Base-by-base conservation (phyloP, 2,797 vertebrate species). In the Phoxinus dragarum region DNA sequence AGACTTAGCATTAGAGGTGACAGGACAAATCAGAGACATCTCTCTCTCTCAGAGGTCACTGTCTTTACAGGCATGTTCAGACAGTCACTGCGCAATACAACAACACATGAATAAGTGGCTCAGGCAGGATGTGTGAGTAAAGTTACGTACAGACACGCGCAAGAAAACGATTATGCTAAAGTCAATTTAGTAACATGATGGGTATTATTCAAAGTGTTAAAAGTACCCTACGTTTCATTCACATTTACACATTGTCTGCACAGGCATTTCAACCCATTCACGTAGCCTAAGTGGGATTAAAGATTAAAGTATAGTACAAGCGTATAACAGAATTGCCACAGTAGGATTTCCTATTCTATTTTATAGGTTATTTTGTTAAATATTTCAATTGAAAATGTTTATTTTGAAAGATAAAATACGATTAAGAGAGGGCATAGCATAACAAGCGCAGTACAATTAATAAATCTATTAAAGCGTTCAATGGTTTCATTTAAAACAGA, bases 1-100 rank as follows among this genome's bases (percentile, higher is more conserved):
- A 34, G 44, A 61, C 31, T 75, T 44, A 81, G 31, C 72, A 71
- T 71, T 23, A 81, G 64, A 77, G 79, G 59, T 72, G 84, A 86
- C 38, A 44, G 75, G 75, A 87, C 76, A 78, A 68, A 75, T 81
- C 34, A 84, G 69, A 82, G n/a, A 71, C 44, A 84, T 47, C 66
- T 56, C 16, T 64, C 16, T 64, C 34, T 12, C 69, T 69, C 17
- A 71, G 47, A 76, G 83, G 54, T 79, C 72, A 76, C 54, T 36
- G 36, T 69, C 36, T 44, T 77, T 69, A 75, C 81, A 38, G 40
- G 69, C 54, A 74, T 81, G 54, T 47, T 61, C 54, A 61, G 38
- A 42, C 40, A 47, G 6, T 47, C 40, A 64, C 78, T 66, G 42
- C 19, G 27, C 78, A 80, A 66, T 23, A 80, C 23, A 42, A 77